phyloP scores from a whole-genome alignment of 2,888 invertebrate genomes.

The Euphydryas editha region DNA sequence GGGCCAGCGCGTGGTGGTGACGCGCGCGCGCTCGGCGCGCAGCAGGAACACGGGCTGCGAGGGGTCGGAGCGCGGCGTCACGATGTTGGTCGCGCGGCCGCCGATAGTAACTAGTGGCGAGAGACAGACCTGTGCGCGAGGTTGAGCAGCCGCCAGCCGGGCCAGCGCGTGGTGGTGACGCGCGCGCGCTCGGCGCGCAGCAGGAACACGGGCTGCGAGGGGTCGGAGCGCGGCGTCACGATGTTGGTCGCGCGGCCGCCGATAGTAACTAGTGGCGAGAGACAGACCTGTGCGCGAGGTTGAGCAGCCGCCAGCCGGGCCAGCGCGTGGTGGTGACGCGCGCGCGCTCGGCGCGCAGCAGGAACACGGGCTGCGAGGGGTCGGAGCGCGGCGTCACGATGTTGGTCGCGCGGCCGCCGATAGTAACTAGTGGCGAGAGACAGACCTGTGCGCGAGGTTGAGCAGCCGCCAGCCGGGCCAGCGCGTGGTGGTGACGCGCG shows the following conservation, averaged over 20 bases:
- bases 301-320: slow-evolving; percentile 96
- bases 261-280: slow-evolving; percentile 56
- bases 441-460: slow-evolving; percentile 90
- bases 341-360: slow-evolving; percentile 89
- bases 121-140: no score
- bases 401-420: slow-evolving; percentile 91
- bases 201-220: slow-evolving; percentile 92
- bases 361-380: slow-evolving; percentile 93
- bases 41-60: no score
- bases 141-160: slow-evolving; percentile 95
- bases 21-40: no score
- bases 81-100: no score
- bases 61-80: no score
- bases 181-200: slow-evolving; percentile 89
- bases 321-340: slow-evolving; percentile 93
- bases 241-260: slow-evolving; percentile 92
- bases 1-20: no score
- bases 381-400: slow-evolving; percentile 94
- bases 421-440: no score
- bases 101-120: no score
- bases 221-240: slow-evolving; percentile 93
- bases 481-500: slow-evolving; percentile 85
- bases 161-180: slow-evolving; percentile 94
- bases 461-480: slow-evolving; percentile 81
- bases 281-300: slow-evolving; percentile 83